These are phyloP conservation scores for Hyla sarda DNA, from an alignment of 2,113 vertebrate species.

Conservation along the genomic window DNA sequence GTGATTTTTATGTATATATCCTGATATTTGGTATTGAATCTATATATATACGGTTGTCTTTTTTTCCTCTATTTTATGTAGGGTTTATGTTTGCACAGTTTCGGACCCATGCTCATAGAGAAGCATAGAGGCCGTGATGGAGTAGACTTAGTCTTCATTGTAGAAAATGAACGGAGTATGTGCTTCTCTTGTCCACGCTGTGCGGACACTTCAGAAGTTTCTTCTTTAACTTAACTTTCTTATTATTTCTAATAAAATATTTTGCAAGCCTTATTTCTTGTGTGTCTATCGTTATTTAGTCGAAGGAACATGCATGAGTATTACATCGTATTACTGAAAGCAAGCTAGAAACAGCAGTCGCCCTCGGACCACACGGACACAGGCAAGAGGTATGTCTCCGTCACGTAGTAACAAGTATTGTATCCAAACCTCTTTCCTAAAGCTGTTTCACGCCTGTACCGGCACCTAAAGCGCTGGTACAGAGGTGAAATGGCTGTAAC, in stretches of 20 bases:
- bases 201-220: neutral
- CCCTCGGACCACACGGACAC: too few relatives aligned
- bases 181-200: neutral
- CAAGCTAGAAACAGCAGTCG: too few relatives aligned
- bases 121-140: neutral
- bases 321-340: too few relatives aligned
- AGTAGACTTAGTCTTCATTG: constrained; percentile 4
- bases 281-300: neutral
- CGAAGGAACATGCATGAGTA: too few relatives aligned
- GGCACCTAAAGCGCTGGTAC: too few relatives aligned
- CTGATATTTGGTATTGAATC: neutral
- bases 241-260: constrained; percentile 56
- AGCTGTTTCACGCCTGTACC: too few relatives aligned
- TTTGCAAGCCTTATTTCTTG: constrained; percentile 48
- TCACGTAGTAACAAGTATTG: too few relatives aligned
- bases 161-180: constrained; percentile 1
- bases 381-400: too few relatives aligned
- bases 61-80: neutral
- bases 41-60: constrained; percentile 31
- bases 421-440: too few relatives aligned
- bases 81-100: constrained; percentile 7
- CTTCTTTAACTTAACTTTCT: constrained; percentile 47
- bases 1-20: constrained; percentile 26
- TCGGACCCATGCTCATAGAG: neutral
- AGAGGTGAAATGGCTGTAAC: too few relatives aligned